These are phyloP conservation scores for Poecile atricapillus DNA, from an alignment of 2,113 vertebrate genomes.

Conservation along the genomic window DNA sequence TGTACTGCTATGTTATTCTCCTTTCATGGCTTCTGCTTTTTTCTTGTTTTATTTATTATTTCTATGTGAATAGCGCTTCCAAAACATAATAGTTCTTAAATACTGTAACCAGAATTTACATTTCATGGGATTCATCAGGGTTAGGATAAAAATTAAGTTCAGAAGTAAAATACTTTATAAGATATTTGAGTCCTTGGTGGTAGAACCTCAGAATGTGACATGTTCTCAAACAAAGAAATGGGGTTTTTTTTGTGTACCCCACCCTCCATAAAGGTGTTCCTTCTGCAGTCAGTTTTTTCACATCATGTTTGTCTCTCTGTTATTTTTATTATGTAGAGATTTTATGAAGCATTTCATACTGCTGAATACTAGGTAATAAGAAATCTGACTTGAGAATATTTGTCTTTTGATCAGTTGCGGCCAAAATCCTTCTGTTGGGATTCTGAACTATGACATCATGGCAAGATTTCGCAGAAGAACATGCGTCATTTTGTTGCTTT, in stretches of 20 bases:
- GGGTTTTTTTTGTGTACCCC: background rate
- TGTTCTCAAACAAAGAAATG: background rate
- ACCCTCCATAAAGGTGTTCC: background rate
- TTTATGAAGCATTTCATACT: background rate
- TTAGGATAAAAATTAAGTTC: background rate
- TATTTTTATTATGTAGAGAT: background rate
- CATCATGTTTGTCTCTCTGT: background rate
- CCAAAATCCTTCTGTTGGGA: constrained; percentile 40
- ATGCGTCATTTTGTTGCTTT: constrained; percentile 79
- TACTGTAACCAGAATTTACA: background rate
- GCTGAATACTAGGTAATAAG: background rate
- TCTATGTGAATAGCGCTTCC: background rate
- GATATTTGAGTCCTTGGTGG: background rate
- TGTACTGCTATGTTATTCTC: background rate
- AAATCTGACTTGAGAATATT: constrained; percentile 51
- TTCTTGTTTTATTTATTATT: background rate
- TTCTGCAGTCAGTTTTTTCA: background rate
- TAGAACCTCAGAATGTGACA: background rate
- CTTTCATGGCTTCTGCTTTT: background rate
- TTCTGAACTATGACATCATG: constrained; percentile 84
- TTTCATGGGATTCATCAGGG: background rate
- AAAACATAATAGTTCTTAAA: background rate
- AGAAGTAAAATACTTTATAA: background rate
- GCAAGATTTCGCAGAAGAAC: constrained; percentile 89
- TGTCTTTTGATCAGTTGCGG: constrained; percentile 64